phyloP scores from a whole-genome alignment of 2,113 vertebrate genomes.

The Buteo buteo region DNA sequence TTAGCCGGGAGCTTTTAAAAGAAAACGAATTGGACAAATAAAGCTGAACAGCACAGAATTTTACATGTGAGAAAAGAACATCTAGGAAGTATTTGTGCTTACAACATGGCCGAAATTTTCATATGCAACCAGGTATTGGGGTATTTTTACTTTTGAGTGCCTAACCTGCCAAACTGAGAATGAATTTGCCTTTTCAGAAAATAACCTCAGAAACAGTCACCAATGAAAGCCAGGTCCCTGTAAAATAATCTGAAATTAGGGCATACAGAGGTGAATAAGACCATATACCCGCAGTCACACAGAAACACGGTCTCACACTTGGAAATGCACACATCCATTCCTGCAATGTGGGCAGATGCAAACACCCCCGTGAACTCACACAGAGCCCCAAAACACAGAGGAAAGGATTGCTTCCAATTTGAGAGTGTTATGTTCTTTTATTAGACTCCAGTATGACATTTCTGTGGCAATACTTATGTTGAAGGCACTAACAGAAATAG shows the following conservation, averaged over 20 bases:
- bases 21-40: neutral
- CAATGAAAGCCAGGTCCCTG: neutral
- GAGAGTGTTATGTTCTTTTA: neutral
- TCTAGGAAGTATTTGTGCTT: neutral
- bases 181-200: neutral
- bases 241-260: neutral
- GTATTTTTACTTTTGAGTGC: neutral
- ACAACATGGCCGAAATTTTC: neutral
- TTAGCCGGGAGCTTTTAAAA: neutral
- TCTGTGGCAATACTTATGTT: neutral
- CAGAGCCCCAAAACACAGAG: neutral
- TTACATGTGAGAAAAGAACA: neutral
- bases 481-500: neutral
- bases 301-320: neutral
- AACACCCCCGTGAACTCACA: neutral
- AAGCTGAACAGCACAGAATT: neutral
- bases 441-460: neutral
- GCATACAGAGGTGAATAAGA: neutral
- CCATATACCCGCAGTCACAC: neutral
- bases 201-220: neutral
- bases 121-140: neutral
- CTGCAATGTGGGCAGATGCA: neutral
- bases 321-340: neutral
- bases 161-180: neutral
- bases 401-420: neutral